A percentile compares a stretch with the other conserved stretches of the same genome.
Conservation (phyloP, 2,888 invertebrate genomes). For the Lamellibrachia satsuma region DNA sequence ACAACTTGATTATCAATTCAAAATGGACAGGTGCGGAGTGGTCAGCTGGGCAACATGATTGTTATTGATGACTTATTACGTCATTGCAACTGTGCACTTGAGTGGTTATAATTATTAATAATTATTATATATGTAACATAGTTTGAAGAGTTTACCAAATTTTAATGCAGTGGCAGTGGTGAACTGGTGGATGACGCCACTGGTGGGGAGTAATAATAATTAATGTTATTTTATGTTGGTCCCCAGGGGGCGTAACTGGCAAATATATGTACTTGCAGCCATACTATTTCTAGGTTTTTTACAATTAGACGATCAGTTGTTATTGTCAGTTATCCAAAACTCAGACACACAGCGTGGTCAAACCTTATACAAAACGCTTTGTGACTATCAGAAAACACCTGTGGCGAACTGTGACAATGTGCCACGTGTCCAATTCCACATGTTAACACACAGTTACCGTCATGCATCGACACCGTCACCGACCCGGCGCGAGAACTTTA, state of each 20-base stretch:
- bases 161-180: too few relatives aligned
- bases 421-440: conserved; percentile 7
- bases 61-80: too few relatives aligned
- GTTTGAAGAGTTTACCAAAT: too few relatives aligned
- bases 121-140: too few relatives aligned
- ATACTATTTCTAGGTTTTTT: not conserved
- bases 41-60: too few relatives aligned
- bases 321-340: not conserved
- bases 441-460: not conserved
- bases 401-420: not conserved
- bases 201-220: not conserved
- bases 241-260: not conserved
- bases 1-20: too few relatives aligned
- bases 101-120: too few relatives aligned
- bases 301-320: not conserved
- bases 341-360: not conserved
- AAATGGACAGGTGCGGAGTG: too few relatives aligned
- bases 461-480: not conserved
- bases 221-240: not conserved
- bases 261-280: not conserved
- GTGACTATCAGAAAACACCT: not conserved
- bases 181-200: too few relatives aligned
- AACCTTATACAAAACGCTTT: not conserved
- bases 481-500: not conserved
- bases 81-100: too few relatives aligned